These are phyloP conservation scores for Chromoteleia sp. DNA, from an alignment of 2,888 invertebrate species.

Conservation along the genomic window DNA sequence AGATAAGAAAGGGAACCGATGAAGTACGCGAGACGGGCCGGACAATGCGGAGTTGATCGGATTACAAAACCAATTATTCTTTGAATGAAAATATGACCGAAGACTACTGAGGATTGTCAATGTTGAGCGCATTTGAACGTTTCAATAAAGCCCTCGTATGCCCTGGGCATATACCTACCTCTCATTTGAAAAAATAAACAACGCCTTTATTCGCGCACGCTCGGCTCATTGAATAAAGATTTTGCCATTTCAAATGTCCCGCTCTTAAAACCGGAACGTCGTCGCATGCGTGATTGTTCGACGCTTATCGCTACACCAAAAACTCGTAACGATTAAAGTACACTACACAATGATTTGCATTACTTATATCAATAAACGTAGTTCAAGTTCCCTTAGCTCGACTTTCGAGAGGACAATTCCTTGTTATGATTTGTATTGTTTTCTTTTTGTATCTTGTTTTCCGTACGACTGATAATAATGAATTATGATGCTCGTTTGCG, in stretches of 20 bases:
- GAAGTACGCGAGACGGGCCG: conserved; percentile 24
- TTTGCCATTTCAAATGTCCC: conserved; percentile 42
- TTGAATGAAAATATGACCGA: conserved; percentile 60
- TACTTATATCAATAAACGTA: conserved; percentile 39
- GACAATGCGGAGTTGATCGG: conserved; percentile 41
- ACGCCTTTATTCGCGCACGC: conserved; percentile 48
- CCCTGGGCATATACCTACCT: conserved; percentile 65
- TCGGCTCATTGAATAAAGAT: conserved; percentile 48
- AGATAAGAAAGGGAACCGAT: not conserved
- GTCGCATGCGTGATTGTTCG: conserved; percentile 68
- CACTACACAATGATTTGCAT: conserved; percentile 56
- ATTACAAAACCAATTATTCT: conserved; percentile 59
- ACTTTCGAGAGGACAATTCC: conserved; percentile 42
- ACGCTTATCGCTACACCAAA: conserved; percentile 67
- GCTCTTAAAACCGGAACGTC: conserved; percentile 42
- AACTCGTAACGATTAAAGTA: conserved; percentile 55
- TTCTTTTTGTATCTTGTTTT: conserved; percentile 7
- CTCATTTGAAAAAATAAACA: conserved; percentile 47
- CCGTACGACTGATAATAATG: conserved; percentile 3
- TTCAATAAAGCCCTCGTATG: conserved; percentile 52
- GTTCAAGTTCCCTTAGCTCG: conserved; percentile 35
- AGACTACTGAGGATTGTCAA: conserved; percentile 69
- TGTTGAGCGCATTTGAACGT: conserved; percentile 70
- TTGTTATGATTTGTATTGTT: conserved; percentile 6
- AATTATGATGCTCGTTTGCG: too few species aligned